Evolutionary conservation across 2,888 invertebrate species (phyloP).

Genomic region (Crematogaster levior): DNA sequence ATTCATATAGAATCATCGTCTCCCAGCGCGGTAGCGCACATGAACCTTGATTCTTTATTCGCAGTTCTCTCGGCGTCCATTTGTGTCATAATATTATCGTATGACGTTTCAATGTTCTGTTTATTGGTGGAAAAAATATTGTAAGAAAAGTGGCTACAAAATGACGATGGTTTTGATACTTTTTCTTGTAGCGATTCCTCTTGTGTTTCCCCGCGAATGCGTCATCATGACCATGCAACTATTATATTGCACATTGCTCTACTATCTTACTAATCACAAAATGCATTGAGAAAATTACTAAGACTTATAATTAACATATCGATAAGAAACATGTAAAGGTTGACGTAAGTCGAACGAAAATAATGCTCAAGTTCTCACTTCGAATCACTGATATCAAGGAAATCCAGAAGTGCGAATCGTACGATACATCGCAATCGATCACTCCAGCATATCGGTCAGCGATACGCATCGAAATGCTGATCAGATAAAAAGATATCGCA

Average conservation of each 20-base stretch:
- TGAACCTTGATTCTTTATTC: slow-evolving; percentile 5
- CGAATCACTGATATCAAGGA: background rate
- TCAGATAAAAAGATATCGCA: slow-evolving; percentile 9
- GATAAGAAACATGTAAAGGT: background rate
- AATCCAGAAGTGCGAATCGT: slow-evolving; percentile 1
- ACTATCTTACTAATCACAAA: background rate
- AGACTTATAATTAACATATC: background rate
- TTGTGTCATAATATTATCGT: no score
- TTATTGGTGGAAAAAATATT: background rate
- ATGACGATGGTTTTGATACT: background rate
- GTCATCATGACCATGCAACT: slow-evolving; percentile 7
- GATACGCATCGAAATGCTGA: slow-evolving; percentile 4
- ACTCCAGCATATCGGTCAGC: slow-evolving; percentile 17
- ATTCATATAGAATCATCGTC: slow-evolving; percentile 48
- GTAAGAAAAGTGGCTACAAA: background rate
- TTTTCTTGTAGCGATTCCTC: background rate
- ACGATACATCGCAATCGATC: slow-evolving; percentile 25
- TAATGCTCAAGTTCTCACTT: background rate
- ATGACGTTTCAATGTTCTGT: no score
- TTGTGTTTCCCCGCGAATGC: background rate
- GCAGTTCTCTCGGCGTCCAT: background rate
- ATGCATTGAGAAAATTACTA: background rate
- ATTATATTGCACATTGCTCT: background rate
- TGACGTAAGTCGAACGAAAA: background rate
- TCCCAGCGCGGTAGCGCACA: slow-evolving; percentile 25